Evolutionary conservation across 1,140 invertebrate species (phyloP), one percentile per base, ranked within the genome.

Genomic region (Bombus waltoni): DNA sequence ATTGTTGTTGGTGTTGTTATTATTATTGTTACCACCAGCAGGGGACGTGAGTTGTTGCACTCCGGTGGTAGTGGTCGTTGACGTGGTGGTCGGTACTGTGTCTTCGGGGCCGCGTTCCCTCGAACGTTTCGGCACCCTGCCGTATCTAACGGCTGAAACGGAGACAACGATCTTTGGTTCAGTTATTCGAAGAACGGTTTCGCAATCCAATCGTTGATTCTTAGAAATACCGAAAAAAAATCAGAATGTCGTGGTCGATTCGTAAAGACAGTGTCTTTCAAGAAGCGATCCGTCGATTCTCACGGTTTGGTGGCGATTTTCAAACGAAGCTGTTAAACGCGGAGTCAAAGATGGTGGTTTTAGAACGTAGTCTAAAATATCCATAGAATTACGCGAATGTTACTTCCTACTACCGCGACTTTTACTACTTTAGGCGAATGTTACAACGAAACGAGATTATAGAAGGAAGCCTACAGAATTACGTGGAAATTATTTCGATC

Each of bases 81-180:
- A 90, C 66, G 91, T 92, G 77, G 94, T 94, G 66, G 94, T 94
- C 65, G 92, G 91, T 81, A 93, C 89, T 59, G 94, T 75, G 83
- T 95, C 95, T 86, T 95, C 95, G 38, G 96, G 96, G 88, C 97
- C 96, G 81, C 97, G 96, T 94, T 99, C 98, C 88, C 98, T 96
- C 35, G 98, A 98, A 91, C 98, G 96, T 95, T 99, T 99, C 72
- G 99, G 99, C 83, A 99, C 98, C 81, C 99, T 96, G 73, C 99
- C 99, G 96, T 99, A 99, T 92, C 98, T 96, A 72, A 99, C 99
- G 93, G 99, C 99, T 99, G 96, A 59, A 95, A 96, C 73, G 91
- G 66, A 90, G 8, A 28, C 15, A 65, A 59, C 22, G 8, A 32
- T 44, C 57, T 70, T 70, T 22, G 22, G 8, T 40, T 42, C 18